Evolutionary conservation across 2,888 invertebrate species (phyloP).

Genomic region (Sarcophaga subvicina): DNA sequence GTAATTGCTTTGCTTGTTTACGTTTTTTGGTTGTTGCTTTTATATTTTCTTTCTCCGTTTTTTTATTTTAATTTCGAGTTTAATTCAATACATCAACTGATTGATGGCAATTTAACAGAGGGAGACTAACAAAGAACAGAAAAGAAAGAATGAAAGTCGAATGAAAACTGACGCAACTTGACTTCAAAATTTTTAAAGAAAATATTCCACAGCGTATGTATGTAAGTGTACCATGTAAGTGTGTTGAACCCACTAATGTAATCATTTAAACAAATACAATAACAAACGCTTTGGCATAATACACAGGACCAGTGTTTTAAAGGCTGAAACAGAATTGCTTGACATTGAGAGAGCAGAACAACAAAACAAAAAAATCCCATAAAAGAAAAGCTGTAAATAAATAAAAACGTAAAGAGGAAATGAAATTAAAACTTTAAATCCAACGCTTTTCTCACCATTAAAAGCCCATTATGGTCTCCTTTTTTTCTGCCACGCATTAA

Average conservation of each 20-base stretch:
- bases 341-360: not conserved
- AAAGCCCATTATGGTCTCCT: slow-evolving; percentile 40
- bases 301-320: slow-evolving; percentile 1
- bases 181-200: slow-evolving; percentile 7
- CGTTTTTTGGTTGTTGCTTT: slow-evolving; percentile 46
- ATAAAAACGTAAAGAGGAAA: slow-evolving; percentile 56
- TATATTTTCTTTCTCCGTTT: slow-evolving; percentile 45
- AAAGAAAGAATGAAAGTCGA: slow-evolving; percentile 6
- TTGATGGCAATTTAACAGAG: slow-evolving; percentile 65
- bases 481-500: slow-evolving; percentile 52
- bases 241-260: slow-evolving; percentile 55
- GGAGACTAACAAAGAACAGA: slow-evolving; percentile 32
- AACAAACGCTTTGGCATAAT: slow-evolving; percentile 2
- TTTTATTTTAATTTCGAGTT: slow-evolving; percentile 66
- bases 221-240: slow-evolving; percentile 18
- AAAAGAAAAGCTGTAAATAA: slow-evolving; percentile 45
- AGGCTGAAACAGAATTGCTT: not conserved
- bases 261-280: slow-evolving; percentile 64
- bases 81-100: slow-evolving; percentile 68
- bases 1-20: slow-evolving; percentile 1
- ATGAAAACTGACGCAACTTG: slow-evolving; percentile 20
- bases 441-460: slow-evolving; percentile 59
- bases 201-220: slow-evolving; percentile 3
- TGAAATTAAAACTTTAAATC: slow-evolving; percentile 68
- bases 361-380: slow-evolving; percentile 33